Base-by-base conservation (phyloP, 2,113 vertebrate genomes). In the Nycticebus coucang region DNA sequence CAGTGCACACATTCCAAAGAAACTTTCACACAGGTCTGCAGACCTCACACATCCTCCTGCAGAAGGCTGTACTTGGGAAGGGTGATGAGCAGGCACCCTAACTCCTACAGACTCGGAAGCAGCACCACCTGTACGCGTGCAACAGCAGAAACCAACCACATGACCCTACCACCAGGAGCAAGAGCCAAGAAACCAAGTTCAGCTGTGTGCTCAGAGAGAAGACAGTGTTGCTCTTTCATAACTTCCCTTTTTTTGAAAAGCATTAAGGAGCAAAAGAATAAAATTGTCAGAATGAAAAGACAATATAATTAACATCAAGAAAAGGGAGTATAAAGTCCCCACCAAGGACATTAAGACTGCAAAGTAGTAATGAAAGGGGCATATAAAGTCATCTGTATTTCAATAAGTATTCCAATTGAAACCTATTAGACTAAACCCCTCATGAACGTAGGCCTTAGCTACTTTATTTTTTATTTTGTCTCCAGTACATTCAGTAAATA, bases 121-220 rank as follows among this genome's bases (percentile, higher is more conserved):
- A 24, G 59, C 13, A 24, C 3, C 21, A 50, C 41, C 18, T 11
- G 26, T 0, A 50, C 45, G n/a, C 60, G 26, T 14, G 15, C 2
- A 9, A 17, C 59, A 12, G 28, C 35, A n/a, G 15, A 17, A 26
- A 45, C 5, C 45, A 64, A 6, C 35, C 75, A 28, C 53, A 45
- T 0, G 11, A 53, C 19, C 5, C 28, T 0, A 1, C 26, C 14
- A 1, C 0, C 19, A 53, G 4, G 24, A 50, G 60, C 26, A 79
- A 64, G n/a, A 71, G 55, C 79, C 62, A 35, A 50, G 15, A 33
- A 24, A n/a, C 9, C 12, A 19, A 35, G 30, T 45, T 81, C 37
- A 59, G 35, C 0, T 6, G 30, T 22, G 28, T 3, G 41, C 28
- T 22, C 22, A 13, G 28, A 26, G 45, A 85, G 71, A 79, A 88